Conservation (phyloP, 2,888 invertebrate genomes). For the Melinaea menophilus region DNA sequence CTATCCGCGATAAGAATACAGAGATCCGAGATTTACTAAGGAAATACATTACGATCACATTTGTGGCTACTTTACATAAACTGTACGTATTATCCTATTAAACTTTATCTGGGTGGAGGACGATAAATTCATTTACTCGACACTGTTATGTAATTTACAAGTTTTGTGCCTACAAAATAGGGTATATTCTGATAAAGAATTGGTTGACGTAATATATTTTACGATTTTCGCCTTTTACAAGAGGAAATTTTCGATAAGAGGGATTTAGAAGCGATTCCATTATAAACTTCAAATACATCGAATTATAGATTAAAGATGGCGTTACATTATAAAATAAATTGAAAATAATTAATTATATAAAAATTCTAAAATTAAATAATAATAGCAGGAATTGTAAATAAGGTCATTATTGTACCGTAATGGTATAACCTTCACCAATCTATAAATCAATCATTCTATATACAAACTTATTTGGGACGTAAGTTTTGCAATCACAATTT, state of each 20-base stretch:
- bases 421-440: background rate
- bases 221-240: too few species aligned
- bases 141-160: background rate
- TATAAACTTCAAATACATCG: too few species aligned
- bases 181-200: background rate
- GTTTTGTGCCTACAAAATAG: background rate
- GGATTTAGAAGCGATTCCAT: too few species aligned
- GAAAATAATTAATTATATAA: too few species aligned
- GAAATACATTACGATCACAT: constrained; percentile 24
- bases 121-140: constrained; percentile 8
- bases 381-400: too few species aligned
- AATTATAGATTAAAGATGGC: too few species aligned
- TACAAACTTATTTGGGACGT: background rate
- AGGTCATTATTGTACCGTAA: background rate
- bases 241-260: too few species aligned
- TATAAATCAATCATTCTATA: constrained; percentile 3
- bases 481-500: constrained; percentile 6
- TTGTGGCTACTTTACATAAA: constrained; percentile 26
- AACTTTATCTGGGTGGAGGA: background rate
- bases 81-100: constrained; percentile 9
- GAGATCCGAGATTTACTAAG: constrained; percentile 37
- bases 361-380: too few species aligned
- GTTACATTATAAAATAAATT: too few species aligned
- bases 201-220: too few species aligned
- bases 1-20: constrained; percentile 44